Base-by-base conservation (phyloP, 1,140 invertebrate species). In the Branchinecta lynchi region DNA sequence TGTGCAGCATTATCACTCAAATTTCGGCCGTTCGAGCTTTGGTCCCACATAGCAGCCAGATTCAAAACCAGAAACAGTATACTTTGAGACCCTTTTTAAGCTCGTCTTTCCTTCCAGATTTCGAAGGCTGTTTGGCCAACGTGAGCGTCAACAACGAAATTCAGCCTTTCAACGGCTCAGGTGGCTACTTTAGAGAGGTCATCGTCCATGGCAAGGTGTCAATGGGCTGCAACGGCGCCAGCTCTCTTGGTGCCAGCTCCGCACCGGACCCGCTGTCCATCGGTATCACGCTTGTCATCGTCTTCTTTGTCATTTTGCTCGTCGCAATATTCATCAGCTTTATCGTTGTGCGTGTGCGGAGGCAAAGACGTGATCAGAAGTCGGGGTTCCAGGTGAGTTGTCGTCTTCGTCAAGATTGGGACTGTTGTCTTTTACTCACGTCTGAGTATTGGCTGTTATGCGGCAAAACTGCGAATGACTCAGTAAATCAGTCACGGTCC, bases 221-320 rank as follows among this genome's bases (percentile, higher is more conserved):
- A 68, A 76, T 76, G 51, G 86, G 88, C 8, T 89, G 87, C 45
- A 84, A 87, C 66, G 89, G 86, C 17, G 75, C 76, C n/a, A 20
- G 12, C 12, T 12, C 51, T 3, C 51, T 60, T 12, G 77, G 77
- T n/a, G 75, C 76, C 6, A 85, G 87, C 0, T 85, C 88, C 69
- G 85, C 86, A 0, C 86, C 90, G 7, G 89, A 93, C 81, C 91
- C 91, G 0, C 78, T 95, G 0, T 91, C 88, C 74, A 91, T 95
- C 65, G 92, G 92, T 44, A 88, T 94, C 45, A 93, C 91, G 1
- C 80, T 97, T 32, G 90, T 97, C 0, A 92, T 96, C 66, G 89
- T 95, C 6, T 96, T 97, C 79, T 95, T 97, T 75, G 86, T 93
- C 3, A 89, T 92, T 66, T 79, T 95, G 9, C 82, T 95, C 20